A percentile compares a stretch with the other conserved stretches of the same genome.
These are phyloP conservation scores for Cenopis cana DNA, from an alignment of 2,888 invertebrate genomes.

Conservation along the genomic window DNA sequence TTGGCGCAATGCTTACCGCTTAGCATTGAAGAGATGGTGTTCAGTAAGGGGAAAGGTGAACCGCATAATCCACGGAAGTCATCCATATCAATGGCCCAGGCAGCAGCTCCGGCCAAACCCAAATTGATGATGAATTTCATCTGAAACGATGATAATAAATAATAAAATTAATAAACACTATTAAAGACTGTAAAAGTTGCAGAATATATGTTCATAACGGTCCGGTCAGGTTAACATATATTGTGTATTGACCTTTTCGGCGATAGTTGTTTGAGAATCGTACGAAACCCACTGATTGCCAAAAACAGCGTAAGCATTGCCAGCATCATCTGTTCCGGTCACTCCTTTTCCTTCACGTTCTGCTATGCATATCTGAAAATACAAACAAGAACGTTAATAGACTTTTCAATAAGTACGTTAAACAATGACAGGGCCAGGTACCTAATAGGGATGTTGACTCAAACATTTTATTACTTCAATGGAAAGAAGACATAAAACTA, in stretches of 20 bases:
- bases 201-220: too few species aligned
- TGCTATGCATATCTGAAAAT: conserved; percentile 82
- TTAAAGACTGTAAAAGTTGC: neutral
- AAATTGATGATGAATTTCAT: conserved; percentile 86
- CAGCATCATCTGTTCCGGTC: conserved; percentile 84
- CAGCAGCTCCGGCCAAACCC: conserved; percentile 88
- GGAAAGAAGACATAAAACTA: too few species aligned
- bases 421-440: neutral
- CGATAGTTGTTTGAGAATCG: conserved; percentile 88
- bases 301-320: conserved; percentile 87
- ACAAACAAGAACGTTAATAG: neutral
- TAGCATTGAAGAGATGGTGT: conserved; percentile 83
- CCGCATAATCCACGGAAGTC: conserved; percentile 92
- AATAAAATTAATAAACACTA: neutral
- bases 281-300: conserved; percentile 93
- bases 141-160: conserved; percentile 60
- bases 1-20: conserved; percentile 69
- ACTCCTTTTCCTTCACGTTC: conserved; percentile 84
- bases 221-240: too few species aligned
- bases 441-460: too few species aligned
- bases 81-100: conserved; percentile 90
- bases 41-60: conserved; percentile 88
- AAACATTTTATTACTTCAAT: too few species aligned
- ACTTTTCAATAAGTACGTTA: neutral
- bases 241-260: conserved; percentile 84